Evolutionary conservation across 2,797 vertebrate genomes (phyloP).

Genomic region (Nyctalus aviator): DNA sequence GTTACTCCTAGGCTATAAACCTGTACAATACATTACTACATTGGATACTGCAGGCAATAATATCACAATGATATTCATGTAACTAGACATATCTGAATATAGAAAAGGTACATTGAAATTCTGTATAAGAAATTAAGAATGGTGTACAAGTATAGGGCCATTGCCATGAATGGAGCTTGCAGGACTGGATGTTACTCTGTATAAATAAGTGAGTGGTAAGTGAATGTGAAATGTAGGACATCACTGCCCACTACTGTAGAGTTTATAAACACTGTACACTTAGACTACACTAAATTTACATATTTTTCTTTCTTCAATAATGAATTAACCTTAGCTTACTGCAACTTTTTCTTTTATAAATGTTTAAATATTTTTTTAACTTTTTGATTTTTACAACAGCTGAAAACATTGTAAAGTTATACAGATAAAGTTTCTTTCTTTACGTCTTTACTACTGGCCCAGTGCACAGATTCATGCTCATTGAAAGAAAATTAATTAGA

Average conservation of each 20-base stretch:
- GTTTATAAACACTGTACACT: neutral
- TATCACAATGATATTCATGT: neutral
- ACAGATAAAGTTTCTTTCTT: neutral
- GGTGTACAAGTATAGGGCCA: neutral
- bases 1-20: neutral
- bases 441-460: neutral
- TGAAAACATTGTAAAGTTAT: neutral
- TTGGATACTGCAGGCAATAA: neutral
- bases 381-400: neutral
- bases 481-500: no score
- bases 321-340: neutral
- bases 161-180: neutral
- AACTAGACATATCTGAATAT: neutral
- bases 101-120: neutral
- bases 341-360: neutral
- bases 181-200: neutral
- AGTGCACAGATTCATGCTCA: no score
- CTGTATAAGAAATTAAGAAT: neutral
- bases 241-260: neutral
- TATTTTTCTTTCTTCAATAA: neutral
- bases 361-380: neutral
- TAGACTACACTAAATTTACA: neutral
- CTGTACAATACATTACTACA: neutral
- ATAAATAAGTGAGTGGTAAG: neutral
- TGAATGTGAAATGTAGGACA: neutral